Evolutionary conservation across 2,888 invertebrate species (phyloP), one percentile per base, ranked within the genome.

Genomic region (Pedicia rivosa): DNA sequence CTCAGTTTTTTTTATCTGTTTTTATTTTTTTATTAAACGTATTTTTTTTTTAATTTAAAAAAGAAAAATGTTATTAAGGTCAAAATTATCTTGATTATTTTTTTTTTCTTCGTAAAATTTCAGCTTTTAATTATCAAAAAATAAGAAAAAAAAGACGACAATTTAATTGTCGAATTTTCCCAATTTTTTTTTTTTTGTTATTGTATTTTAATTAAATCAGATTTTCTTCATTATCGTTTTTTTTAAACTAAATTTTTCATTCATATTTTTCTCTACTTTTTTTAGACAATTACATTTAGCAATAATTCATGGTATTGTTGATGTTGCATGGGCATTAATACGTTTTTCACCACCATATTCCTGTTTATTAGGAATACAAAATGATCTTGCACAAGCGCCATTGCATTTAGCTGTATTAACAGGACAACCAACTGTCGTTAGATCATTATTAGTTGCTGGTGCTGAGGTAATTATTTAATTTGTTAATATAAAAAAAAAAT

Each of bases 351-450:
- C 87, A 24, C 74, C 80, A n/a, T n/a, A n/a, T 59, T 77, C 78
- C 36, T 70, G 72, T 33, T 69, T 80, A 41, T 63, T 92, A 29
- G 79, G 90, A 56, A 72, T 84, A 25, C 68, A 72, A 36, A 92
- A 92, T 60, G 78, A 86, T 60, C 68, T 73, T 38, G 73, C 75
- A 5, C 78, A 82, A 50, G 79, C 88, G 2, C 77, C 90, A 0
- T 62, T 92, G n/a, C 91, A 92, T 62, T 63, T 91, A 42, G 86
- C 91, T 0, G 83, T 84, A 2, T 64, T 83, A 45, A 81, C 79
- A 26, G 68, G 73, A 8, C 81, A 88, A 55, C 67, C 77, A 25
- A 67, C 70, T 30, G 70, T 91, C 32, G 74, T 78, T 2, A 67
- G 87, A 43, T 72, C 78, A 63, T 65, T 92, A 40, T 69, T 91